These are phyloP conservation scores for Cotesia vestalis DNA, from an alignment of 1,140 invertebrate genomes.

Conservation along the genomic window DNA sequence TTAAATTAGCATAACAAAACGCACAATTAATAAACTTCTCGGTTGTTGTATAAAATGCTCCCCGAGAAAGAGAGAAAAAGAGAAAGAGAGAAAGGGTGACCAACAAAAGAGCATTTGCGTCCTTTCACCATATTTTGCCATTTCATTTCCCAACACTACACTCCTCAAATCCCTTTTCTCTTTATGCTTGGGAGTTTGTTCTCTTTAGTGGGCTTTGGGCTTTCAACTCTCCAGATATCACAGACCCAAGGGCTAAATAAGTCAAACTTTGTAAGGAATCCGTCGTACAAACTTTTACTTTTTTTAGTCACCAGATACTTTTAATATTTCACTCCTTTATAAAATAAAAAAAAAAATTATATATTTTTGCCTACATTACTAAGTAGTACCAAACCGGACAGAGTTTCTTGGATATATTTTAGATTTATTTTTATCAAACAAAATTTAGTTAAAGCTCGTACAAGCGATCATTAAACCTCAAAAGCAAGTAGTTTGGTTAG, in stretches of 20 bases:
- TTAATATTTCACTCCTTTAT: no score
- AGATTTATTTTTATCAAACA: no score
- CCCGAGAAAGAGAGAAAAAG: no score
- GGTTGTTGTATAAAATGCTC: slow-evolving; percentile 21
- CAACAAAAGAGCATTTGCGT: slow-evolving; percentile 63
- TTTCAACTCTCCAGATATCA: no score
- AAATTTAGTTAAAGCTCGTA: not conserved
- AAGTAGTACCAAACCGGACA: no score
- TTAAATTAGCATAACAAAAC: slow-evolving; percentile 65
- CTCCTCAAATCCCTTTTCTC: not conserved
- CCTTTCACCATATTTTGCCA: slow-evolving; percentile 54
- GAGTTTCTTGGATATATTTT: no score
- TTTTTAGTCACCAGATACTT: slow-evolving; percentile 37
- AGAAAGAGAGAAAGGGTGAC: slow-evolving; percentile 40
- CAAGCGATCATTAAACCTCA: no score
- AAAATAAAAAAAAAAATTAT: no score
- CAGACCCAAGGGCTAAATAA: slow-evolving; percentile 53
- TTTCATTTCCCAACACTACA: slow-evolving; percentile 38
- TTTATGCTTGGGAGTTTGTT: not conserved
- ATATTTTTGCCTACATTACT: no score
- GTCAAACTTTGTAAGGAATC: slow-evolving; percentile 61
- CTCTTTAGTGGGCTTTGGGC: not conserved
- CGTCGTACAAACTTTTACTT: slow-evolving; percentile 53
- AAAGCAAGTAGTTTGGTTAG: no score
- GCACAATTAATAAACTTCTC: slow-evolving; percentile 65